phyloP scores from a whole-genome alignment of 2,888 invertebrate genomes.

The Oscheius sp. region DNA sequence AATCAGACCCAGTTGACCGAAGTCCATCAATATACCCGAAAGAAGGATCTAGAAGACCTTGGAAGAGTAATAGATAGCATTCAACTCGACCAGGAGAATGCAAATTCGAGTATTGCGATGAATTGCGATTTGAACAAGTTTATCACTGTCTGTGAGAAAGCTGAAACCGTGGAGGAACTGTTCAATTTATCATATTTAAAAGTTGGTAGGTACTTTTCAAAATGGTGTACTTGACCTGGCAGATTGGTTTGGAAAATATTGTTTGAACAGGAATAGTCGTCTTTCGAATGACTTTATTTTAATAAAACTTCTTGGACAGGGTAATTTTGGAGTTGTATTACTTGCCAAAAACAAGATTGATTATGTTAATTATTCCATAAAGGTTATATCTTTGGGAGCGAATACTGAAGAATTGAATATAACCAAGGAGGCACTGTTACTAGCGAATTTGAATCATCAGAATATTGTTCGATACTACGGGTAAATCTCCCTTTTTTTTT shows the following conservation, averaged over 20 bases:
- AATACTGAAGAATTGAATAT: constrained; percentile 81
- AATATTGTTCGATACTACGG: constrained; percentile 81
- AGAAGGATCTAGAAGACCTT: constrained; percentile 48
- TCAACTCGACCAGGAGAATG: constrained; percentile 10
- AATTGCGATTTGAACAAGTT: constrained; percentile 31
- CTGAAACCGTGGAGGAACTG: constrained; percentile 44
- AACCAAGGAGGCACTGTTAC: constrained; percentile 89
- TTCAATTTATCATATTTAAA: constrained; percentile 42
- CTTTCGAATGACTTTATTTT: constrained; percentile 50
- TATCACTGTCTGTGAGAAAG: constrained; percentile 39
- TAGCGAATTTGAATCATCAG: constrained; percentile 93
- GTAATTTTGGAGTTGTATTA: constrained; percentile 93
- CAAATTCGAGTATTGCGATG: constrained; percentile 27
- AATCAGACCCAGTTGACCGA: constrained; percentile 19
- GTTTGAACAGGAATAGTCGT: constrained; percentile 22
- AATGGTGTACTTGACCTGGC: neutral
- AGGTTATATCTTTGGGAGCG: constrained; percentile 71
- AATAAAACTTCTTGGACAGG: constrained; percentile 78
- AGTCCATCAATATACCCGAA: constrained; percentile 24
- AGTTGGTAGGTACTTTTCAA: constrained; percentile 18
- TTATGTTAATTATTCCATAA: constrained; percentile 91
- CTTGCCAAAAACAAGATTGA: constrained; percentile 89
- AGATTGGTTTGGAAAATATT: neutral
- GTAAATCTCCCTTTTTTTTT: neutral
- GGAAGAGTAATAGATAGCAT: constrained; percentile 49